These are phyloP conservation scores for Acronicta alni DNA, from an alignment of 2,888 invertebrate species.

Conservation along the genomic window DNA sequence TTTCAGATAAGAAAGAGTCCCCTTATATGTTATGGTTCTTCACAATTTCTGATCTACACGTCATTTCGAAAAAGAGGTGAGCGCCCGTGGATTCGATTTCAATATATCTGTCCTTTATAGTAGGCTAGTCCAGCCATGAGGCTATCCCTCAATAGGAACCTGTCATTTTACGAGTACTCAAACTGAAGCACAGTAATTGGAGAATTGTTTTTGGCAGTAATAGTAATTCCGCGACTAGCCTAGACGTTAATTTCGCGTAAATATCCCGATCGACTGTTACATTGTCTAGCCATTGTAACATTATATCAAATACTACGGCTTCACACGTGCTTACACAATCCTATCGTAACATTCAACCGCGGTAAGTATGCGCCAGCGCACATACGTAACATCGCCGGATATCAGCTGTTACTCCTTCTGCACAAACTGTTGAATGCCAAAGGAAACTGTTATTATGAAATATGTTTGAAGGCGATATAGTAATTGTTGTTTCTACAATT, in stretches of 20 bases:
- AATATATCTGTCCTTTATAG: no score
- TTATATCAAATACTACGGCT: background rate
- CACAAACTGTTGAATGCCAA: slow-evolving; percentile 13
- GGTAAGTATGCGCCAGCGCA: slow-evolving; percentile 4
- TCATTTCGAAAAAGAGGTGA: no score
- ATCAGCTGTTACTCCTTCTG: slow-evolving; percentile 29
- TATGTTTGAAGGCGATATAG: slow-evolving; percentile 14
- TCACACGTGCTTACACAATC: slow-evolving; percentile 13
- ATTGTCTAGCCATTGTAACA: background rate
- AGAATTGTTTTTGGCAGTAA: no score
- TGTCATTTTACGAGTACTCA: background rate
- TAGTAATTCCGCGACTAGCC: no score
- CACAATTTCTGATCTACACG: no score
- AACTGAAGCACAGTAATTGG: background rate
- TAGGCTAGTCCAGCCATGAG: no score
- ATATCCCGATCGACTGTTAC: slow-evolving; percentile 3
- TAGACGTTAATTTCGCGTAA: background rate
- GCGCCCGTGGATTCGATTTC: no score
- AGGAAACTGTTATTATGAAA: slow-evolving; percentile 18
- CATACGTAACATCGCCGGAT: slow-evolving; percentile 21
- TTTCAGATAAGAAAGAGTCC: no score
- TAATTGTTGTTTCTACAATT: slow-evolving; percentile 4
- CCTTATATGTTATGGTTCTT: no score
- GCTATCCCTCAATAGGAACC: background rate
- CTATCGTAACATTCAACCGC: slow-evolving; percentile 8